Evolutionary conservation across 2,113 vertebrate genomes (phyloP), one percentile per base, ranked within the genome.

Genomic region (Ceuthmochares aereus): DNA sequence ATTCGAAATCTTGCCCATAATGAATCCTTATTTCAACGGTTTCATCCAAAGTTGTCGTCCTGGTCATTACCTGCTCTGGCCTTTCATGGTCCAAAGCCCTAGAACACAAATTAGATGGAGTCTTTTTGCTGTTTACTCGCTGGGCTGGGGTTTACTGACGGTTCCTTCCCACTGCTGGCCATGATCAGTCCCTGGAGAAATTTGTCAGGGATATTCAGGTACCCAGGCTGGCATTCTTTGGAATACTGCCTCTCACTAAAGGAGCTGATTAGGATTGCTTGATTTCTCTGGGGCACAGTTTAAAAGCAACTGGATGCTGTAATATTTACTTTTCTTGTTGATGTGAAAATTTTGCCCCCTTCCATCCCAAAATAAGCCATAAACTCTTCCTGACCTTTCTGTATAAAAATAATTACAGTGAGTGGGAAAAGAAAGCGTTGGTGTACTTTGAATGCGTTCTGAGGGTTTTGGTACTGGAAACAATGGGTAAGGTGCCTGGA

Each of bases 401-500:
- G 23, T 47, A 14, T 62, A 34, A 77, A 68, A 77, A 17, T 29
- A 56, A 30, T n/a, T 69, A 21, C 36, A 42, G n/a, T 37, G 37
- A 59, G 29, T 21, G 34, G 60, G 60, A 36, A 77, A 72, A 45
- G 43, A 54, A 78, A 67, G 22, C 12, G 14, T 43, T 67, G 67
- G 27, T 26, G 7, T 51, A 13, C 14, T 26, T 84, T 0, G 1
- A 30, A 34, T 37, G 14, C 12, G 14, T 63, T 56, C 9, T 16
- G 23, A 52, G 32, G 14, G 9, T 63, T 68, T 58, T 62, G 49
- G 19, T 62, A 36, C 34, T 56, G 49, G 68, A 74, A 75, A 30
- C 22, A 27, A 67, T 5, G 12, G 34, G 18, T 67, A n/a, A 60
- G 34, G 32, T 19, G 60, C 23, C 29, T 70, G 45, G 43, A 59